phyloP scores from a whole-genome alignment of 2,888 invertebrate genomes.

The Heliconius cydno region DNA sequence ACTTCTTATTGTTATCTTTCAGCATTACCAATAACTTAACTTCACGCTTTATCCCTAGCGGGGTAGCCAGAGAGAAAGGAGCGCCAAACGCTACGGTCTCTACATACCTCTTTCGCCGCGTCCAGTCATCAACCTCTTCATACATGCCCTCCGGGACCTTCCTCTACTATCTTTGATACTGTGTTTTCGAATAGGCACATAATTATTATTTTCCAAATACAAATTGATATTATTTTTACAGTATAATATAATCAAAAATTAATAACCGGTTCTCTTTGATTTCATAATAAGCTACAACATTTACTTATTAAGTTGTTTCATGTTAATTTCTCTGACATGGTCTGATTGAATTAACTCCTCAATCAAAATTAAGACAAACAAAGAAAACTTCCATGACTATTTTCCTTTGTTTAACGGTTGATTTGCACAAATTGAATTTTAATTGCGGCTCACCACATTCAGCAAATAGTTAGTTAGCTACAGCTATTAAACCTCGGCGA shows the following conservation, averaged over 20 bases:
- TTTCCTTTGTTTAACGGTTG: constrained; percentile 68
- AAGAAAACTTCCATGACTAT: constrained; percentile 35
- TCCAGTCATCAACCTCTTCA: too few species aligned
- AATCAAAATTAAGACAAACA: constrained; percentile 34
- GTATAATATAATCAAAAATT: too few species aligned
- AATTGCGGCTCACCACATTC: constrained; percentile 63
- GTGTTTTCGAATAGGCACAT: neutral
- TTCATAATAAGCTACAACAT: neutral
- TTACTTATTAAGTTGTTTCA: neutral
- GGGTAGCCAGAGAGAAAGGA: too few species aligned
- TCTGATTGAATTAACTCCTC: constrained; percentile 7
- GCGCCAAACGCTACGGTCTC: too few species aligned
- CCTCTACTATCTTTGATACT: too few species aligned
- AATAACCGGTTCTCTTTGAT: too few species aligned
- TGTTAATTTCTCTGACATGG: neutral
- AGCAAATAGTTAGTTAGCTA: constrained; percentile 48
- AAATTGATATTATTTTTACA: too few species aligned
- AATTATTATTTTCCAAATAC: neutral
- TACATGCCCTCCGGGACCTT: too few species aligned
- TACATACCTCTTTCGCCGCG: too few species aligned
- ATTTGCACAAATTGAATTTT: constrained; percentile 74
- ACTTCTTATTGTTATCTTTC: neutral
- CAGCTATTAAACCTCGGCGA: constrained; percentile 43
- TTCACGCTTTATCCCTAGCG: too few species aligned
- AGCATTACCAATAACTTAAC: neutral